Evolutionary conservation across 2,888 invertebrate species (phyloP).

Genomic region (Stomorhina lunata): DNA sequence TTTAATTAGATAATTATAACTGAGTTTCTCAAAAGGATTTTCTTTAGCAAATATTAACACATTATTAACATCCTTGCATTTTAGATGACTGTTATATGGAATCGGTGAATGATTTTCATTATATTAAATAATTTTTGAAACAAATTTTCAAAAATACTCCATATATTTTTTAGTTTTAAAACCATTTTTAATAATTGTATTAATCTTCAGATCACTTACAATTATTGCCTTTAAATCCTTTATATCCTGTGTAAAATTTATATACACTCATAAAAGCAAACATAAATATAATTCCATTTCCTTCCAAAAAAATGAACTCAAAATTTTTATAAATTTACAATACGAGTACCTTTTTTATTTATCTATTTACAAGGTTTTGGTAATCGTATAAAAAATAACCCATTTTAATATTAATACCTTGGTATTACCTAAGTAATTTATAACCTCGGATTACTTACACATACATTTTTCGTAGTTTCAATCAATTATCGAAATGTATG

Average conservation of each 20-base stretch:
- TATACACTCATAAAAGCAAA: not conserved
- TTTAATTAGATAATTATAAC: slow-evolving; percentile 53
- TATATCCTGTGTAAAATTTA: not conserved
- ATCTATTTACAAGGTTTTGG: slow-evolving; percentile 21
- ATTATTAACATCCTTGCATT: slow-evolving; percentile 57
- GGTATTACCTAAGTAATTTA: slow-evolving; percentile 61
- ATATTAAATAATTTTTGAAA: not conserved
- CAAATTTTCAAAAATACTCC: not conserved
- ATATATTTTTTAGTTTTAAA: not conserved
- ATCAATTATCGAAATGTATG: slow-evolving; percentile 61
- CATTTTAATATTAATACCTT: slow-evolving; percentile 49
- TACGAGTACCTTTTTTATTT: slow-evolving; percentile 11
- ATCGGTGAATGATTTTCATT: slow-evolving; percentile 29
- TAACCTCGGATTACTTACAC: slow-evolving; percentile 55
- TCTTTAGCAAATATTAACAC: slow-evolving; percentile 42
- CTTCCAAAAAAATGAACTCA: not conserved
- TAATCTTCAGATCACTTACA: not conserved
- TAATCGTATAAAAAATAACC: not conserved
- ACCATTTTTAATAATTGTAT: not conserved
- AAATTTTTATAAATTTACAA: not conserved
- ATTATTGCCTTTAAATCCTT: slow-evolving; percentile 7
- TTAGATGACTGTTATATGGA: not conserved
- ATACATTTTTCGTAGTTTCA: slow-evolving; percentile 54
- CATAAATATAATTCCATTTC: slow-evolving; percentile 9
- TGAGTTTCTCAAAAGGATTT: not conserved